Evolutionary conservation across 2,888 invertebrate species (phyloP).

Genomic region (Malacosoma neustria): DNA sequence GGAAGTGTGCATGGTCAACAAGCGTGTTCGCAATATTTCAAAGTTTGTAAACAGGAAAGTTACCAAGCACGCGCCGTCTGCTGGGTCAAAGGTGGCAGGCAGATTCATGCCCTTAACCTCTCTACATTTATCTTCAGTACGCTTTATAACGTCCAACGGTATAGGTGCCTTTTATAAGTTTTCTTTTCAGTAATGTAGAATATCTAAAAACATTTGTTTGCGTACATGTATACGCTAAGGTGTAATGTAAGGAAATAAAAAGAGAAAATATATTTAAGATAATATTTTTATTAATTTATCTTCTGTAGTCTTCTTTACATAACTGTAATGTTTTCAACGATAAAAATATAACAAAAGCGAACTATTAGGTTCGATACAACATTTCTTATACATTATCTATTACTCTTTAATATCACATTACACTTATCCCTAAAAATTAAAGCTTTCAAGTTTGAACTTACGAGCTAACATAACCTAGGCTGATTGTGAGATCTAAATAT

Average conservation of each 20-base stretch:
- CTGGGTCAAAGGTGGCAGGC: slow-evolving; percentile 34
- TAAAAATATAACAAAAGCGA: slow-evolving; percentile 68
- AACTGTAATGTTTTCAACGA: slow-evolving; percentile 64
- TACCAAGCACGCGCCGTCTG: slow-evolving; percentile 38
- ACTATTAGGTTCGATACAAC: slow-evolving; percentile 61
- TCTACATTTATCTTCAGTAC: no score
- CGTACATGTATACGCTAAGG: no score
- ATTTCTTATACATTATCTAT: slow-evolving; percentile 68
- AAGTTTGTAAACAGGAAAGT: slow-evolving; percentile 53
- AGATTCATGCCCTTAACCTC: slow-evolving; percentile 52
- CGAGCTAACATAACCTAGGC: slow-evolving; percentile 46
- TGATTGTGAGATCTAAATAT: slow-evolving; percentile 60
- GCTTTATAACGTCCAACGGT: no score
- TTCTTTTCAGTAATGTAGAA: no score
- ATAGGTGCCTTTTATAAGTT: no score
- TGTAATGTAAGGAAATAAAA: slow-evolving; percentile 58
- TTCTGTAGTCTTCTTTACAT: slow-evolving; percentile 52
- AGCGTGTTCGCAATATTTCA: not conserved
- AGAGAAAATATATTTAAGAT: slow-evolving; percentile 53
- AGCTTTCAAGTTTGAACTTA: slow-evolving; percentile 70
- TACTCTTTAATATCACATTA: slow-evolving; percentile 73
- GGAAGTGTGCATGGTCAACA: not conserved
- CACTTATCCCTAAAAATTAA: slow-evolving; percentile 67
- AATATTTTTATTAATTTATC: slow-evolving; percentile 63
- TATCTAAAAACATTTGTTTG: no score